Base-by-base conservation (phyloP, 2,888 invertebrate genomes). In the Ctenicera cuprea region DNA sequence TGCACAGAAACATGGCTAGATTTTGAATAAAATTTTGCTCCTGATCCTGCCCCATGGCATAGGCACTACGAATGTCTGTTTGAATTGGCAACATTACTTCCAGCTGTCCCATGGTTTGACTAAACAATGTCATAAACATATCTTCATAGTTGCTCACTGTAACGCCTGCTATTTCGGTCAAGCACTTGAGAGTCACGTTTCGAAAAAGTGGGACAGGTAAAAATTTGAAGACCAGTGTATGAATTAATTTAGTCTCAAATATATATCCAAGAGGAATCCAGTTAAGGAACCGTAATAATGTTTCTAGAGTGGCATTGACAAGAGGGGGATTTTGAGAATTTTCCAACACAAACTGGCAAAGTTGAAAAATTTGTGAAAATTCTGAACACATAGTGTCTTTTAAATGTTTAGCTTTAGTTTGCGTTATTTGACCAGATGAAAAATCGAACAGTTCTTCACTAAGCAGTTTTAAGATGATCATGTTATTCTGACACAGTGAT, bases 241-340 rank as follows among this genome's bases (percentile, higher is more conserved):
- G 94, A 82, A 99, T 97, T 69, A 99, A 90, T 86, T 97, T 96
- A 80, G 99, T 99, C 90, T 99, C 99, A 89, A 99, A 99, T 86
- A 99, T 99, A 87, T 99, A 99, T 11, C 99, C 99, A 76, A 99
- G 90, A n/a, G 99, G 99, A 84, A 99, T 99, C 99, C 99, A 99
- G 86, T 98, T 99, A 48, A 99, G 90, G 89, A 99, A 99, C 86
- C 97, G 92, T 80, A 99, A 89, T 70, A 99, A 90, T 2, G 99
- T 99, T 86, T 99, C 97, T 78, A 99, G 90, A 0, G 99, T 99
- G 3, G 97, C 95, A 83, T 96, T 96, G 70, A 99, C 98, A 74
- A 99, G 90, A 50, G 96, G 95, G 59, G 98, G 97, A 90, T 98
- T 99, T 88, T 97, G 96, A 12, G 99, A 99, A 88, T 96, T 97